Conservation (phyloP, 2,888 invertebrate genomes). For the Sialis lutaria region DNA sequence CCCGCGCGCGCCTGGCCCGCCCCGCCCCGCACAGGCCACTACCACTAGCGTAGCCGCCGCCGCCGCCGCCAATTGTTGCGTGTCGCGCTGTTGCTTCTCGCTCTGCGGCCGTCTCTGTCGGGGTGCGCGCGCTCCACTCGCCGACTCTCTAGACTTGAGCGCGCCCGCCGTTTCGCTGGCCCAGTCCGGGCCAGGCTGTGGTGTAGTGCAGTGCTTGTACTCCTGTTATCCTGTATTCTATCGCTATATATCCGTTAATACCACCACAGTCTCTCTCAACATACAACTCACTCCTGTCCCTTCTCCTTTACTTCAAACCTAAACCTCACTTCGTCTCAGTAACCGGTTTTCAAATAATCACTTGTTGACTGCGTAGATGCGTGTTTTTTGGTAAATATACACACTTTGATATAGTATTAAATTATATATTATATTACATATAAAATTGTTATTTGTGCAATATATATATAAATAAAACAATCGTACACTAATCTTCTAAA, state of each 20-base stretch:
- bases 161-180: not conserved
- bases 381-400: too few species aligned
- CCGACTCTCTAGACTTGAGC: conserved; percentile 19
- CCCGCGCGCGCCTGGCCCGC: not conserved
- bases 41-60: not conserved
- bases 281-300: too few species aligned
- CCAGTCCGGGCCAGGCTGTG: conserved; percentile 36
- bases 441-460: too few species aligned
- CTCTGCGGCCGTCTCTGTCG: not conserved
- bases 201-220: conserved; percentile 32
- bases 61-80: not conserved
- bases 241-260: conserved; percentile 4
- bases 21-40: not conserved
- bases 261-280: too few species aligned
- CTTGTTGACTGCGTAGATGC: too few species aligned
- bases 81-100: not conserved
- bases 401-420: too few species aligned
- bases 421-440: too few species aligned
- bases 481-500: too few species aligned
- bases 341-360: too few species aligned
- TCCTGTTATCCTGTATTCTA: conserved; percentile 5
- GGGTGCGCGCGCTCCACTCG: not conserved
- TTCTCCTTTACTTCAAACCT: too few species aligned
- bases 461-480: too few species aligned
- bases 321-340: too few species aligned